Evolutionary conservation across 1,140 invertebrate species (phyloP).

Genomic region (Triops longicaudatus): DNA sequence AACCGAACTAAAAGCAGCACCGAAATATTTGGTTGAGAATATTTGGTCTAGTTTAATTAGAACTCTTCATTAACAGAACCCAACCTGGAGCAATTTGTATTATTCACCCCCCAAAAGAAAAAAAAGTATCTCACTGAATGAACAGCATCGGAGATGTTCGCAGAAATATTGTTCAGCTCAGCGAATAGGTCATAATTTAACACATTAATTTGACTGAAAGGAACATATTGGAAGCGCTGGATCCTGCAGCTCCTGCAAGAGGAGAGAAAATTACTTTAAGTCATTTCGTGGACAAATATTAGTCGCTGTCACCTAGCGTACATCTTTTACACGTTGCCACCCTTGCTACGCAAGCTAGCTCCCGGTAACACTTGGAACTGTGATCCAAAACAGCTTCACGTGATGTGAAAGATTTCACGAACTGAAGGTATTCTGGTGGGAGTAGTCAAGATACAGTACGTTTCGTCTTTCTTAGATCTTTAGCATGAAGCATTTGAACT

Average conservation of each 20-base stretch:
- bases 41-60: no score
- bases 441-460: no score
- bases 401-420: no score
- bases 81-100: no score
- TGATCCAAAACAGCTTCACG: no score
- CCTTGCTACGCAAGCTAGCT: background rate
- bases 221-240: background rate
- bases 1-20: no score
- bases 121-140: background rate
- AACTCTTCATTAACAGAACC: no score
- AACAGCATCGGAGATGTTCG: background rate
- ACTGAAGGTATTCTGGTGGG: no score
- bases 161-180: background rate
- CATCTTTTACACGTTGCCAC: background rate
- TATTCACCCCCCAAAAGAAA: background rate
- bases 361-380: background rate
- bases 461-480: no score
- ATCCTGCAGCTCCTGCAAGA: background rate
- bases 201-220: background rate
- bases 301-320: background rate
- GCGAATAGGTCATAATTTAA: background rate
- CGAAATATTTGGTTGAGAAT: no score
- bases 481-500: background rate
- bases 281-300: background rate
- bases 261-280: background rate